Evolutionary conservation across 2,888 invertebrate genomes (phyloP).

Genomic region (Tineola bisselliella): DNA sequence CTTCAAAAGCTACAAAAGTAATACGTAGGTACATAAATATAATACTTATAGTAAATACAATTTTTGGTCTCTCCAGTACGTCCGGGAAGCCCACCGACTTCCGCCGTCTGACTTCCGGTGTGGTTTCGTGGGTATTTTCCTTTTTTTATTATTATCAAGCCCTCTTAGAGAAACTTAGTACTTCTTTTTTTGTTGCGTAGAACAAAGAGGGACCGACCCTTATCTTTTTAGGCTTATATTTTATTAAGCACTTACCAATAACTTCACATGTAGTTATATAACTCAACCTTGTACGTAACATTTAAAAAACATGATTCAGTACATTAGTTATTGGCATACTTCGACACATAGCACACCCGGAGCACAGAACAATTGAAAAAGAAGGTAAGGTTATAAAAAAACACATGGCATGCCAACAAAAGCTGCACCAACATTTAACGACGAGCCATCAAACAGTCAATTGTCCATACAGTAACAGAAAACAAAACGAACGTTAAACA

Average conservation of each 20-base stretch:
- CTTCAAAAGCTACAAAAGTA: background rate
- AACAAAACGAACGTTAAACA: conserved; percentile 4
- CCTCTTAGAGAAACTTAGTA: background rate
- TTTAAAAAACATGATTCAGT: too few relatives aligned
- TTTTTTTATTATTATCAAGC: background rate
- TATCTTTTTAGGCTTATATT: background rate
- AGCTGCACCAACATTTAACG: background rate
- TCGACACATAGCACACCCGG: too few relatives aligned
- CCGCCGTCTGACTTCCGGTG: conserved; percentile 50
- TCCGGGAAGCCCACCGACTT: conserved; percentile 62
- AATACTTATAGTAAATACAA: conserved; percentile 44
- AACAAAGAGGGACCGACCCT: background rate
- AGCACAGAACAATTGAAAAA: background rate
- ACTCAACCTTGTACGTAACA: too few relatives aligned
- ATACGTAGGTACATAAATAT: background rate
- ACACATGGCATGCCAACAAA: background rate
- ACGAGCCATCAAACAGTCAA: background rate
- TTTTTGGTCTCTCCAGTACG: conserved; percentile 51
- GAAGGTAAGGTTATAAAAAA: background rate
- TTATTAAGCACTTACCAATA: background rate
- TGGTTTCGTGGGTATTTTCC: background rate
- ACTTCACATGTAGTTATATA: too few relatives aligned
- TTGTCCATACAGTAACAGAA: conserved; percentile 1
- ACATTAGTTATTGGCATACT: background rate
- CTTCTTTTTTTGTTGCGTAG: background rate